These are phyloP conservation scores for Potorous gilbertii DNA, from an alignment of 2,797 vertebrate species.

Conservation along the genomic window DNA sequence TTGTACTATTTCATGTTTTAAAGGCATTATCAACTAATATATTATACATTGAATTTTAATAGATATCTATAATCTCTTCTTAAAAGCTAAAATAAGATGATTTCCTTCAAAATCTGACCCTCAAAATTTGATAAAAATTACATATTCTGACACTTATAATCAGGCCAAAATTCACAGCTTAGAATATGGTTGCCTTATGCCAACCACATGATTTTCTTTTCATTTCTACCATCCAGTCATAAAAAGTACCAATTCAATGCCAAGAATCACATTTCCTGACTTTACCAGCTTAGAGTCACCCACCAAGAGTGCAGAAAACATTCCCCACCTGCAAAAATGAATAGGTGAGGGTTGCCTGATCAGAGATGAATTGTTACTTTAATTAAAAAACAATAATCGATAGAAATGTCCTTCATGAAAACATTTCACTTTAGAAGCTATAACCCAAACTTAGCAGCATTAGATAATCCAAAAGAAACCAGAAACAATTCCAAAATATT, in stretches of 20 bases:
- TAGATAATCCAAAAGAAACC: conserved; percentile 68
- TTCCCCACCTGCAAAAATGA: conserved; percentile 55
- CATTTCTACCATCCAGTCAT: conserved; percentile 51
- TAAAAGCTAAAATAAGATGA: conserved; percentile 59
- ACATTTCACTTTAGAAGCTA: conserved; percentile 56
- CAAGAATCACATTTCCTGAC: conserved; percentile 60
- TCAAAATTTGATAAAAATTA: conserved; percentile 58
- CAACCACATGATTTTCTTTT: conserved; percentile 59
- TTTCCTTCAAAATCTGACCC: conserved; percentile 55
- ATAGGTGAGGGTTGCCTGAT: conserved; percentile 52
- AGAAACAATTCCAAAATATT: conserved; percentile 51
- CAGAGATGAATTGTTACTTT: conserved; percentile 68
- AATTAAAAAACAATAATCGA: conserved; percentile 74
- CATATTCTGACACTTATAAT: conserved; percentile 68
- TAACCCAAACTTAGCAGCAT: conserved; percentile 57
- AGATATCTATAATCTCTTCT: conserved; percentile 64
- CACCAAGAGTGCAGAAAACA: conserved; percentile 61
- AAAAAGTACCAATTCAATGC: conserved; percentile 59
- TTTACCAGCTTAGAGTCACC: conserved; percentile 62
- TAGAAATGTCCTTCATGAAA: conserved; percentile 60
- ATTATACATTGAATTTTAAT: conserved; percentile 60
- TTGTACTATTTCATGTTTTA: conserved; percentile 42
- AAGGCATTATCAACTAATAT: conserved; percentile 63
- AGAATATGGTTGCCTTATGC: conserved; percentile 60
- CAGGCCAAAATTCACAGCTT: conserved; percentile 71